Conservation (phyloP, 2,113 vertebrate species). For the Sebastes fasciatus region DNA sequence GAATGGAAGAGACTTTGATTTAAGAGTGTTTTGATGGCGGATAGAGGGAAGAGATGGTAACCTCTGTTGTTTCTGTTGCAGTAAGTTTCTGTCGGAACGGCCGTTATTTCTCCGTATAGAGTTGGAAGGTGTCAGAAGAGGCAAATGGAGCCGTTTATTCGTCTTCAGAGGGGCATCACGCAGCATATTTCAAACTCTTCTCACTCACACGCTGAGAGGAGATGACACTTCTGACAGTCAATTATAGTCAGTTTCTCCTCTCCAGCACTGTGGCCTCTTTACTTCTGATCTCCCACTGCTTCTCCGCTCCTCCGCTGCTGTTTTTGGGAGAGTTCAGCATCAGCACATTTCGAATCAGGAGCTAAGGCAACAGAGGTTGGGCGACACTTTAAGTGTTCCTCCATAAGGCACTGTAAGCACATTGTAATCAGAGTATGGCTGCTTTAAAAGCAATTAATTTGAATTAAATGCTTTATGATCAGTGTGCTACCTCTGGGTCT, state of each 20-base stretch:
- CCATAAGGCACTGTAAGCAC: neutral
- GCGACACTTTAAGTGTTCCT: constrained; percentile 22
- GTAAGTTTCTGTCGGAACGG: neutral
- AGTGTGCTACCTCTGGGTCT: too few relatives aligned
- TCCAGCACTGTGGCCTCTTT: constrained; percentile 41
- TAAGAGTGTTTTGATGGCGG: neutral
- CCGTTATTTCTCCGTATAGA: constrained; percentile 6
- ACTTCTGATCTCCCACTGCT: constrained; percentile 35
- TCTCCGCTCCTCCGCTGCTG: constrained; percentile 28
- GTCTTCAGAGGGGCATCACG: constrained; percentile 43
- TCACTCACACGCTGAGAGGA: constrained; percentile 59
- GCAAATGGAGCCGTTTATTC: constrained; percentile 46
- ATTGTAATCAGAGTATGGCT: neutral
- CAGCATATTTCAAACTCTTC: constrained; percentile 48
- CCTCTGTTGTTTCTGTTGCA: neutral
- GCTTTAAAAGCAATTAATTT: neutral
- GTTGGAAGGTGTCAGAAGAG: constrained; percentile 32
- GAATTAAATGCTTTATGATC: neutral
- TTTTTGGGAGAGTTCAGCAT: constrained; percentile 43
- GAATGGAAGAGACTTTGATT: constrained; percentile 1
- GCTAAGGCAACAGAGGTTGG: neutral
- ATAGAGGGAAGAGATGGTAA: neutral
- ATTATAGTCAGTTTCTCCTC: constrained; percentile 60
- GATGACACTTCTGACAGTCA: constrained; percentile 65
- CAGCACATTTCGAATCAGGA: constrained; percentile 46